Conservation (phyloP, 2,888 invertebrate species). For the Papilio gigon region DNA sequence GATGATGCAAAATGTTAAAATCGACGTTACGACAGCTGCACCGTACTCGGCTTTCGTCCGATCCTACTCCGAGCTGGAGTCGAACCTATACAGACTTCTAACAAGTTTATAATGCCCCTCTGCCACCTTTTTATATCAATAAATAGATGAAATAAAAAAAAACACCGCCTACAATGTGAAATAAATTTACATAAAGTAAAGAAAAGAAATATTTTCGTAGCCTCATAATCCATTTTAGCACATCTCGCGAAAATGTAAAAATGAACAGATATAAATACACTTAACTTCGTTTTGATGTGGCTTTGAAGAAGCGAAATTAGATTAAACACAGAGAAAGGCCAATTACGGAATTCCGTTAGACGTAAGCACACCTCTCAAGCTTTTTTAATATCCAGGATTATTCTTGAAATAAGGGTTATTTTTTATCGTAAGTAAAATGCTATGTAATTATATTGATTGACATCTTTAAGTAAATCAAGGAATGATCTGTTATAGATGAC, state of each 20-base stretch:
- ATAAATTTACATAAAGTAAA: constrained; percentile 5
- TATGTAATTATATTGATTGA: too few relatives aligned
- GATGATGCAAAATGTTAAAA: constrained; percentile 31
- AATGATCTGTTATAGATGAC: too few relatives aligned
- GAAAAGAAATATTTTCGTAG: constrained; percentile 3
- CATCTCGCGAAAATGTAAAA: constrained; percentile 3
- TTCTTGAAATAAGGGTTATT: too few relatives aligned
- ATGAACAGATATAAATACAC: constrained; percentile 1
- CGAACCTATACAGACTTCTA: neutral
- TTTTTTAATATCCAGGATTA: too few relatives aligned
- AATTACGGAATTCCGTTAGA: neutral
- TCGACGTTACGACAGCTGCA: constrained; percentile 20
- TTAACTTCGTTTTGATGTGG: constrained; percentile 7
- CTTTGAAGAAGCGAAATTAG: neutral
- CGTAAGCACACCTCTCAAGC: neutral
- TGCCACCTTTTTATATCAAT: neutral
- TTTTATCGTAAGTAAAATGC: too few relatives aligned
- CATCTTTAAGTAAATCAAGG: too few relatives aligned
- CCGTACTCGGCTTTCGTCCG: constrained; percentile 7
- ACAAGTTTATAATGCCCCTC: neutral
- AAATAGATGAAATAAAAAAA: neutral
- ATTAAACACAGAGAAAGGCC: neutral
- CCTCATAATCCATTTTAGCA: constrained; percentile 17
- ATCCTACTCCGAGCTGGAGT: neutral
- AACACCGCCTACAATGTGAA: neutral